A percentile compares a stretch with the other conserved stretches of the same genome.
These are phyloP conservation scores for Drosophila setifemur DNA, from an alignment of 1,140 invertebrate species.

Conservation along the genomic window DNA sequence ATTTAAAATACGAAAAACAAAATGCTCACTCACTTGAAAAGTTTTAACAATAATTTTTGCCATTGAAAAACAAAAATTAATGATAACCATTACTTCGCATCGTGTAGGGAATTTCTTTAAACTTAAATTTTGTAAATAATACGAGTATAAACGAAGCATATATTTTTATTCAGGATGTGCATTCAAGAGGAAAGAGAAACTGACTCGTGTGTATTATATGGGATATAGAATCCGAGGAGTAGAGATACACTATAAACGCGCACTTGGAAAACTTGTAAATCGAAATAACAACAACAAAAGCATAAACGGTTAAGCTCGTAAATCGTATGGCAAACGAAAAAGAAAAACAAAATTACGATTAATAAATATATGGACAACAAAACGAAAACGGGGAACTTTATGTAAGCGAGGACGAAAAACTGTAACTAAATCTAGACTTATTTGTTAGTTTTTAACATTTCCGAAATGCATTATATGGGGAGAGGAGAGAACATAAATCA, in stretches of 20 bases:
- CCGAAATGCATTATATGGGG: conserved; percentile 51
- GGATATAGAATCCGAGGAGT: conserved; percentile 28
- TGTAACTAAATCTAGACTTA: conserved; percentile 80
- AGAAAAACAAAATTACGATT: conserved; percentile 29
- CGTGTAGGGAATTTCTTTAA: conserved; percentile 73
- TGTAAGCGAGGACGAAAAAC: conserved; percentile 69
- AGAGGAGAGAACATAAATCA: not conserved
- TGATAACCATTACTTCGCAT: conserved; percentile 51
- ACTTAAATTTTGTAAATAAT: conserved; percentile 63
- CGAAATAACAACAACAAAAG: conserved; percentile 52
- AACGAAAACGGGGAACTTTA: conserved; percentile 25
- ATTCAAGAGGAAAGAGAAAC: conserved; percentile 38
- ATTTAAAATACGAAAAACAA: conserved; percentile 19
- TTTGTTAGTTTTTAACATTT: conserved; percentile 77
- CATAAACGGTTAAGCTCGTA: conserved; percentile 55
- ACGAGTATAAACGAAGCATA: conserved; percentile 44
- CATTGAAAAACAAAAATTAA: conserved; percentile 29
- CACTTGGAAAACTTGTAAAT: conserved; percentile 69
- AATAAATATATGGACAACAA: conserved; percentile 36
- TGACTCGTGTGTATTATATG: conserved; percentile 67
- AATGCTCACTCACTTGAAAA: conserved; percentile 82
- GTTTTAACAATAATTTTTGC: conserved; percentile 72
- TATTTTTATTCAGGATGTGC: conserved; percentile 73
- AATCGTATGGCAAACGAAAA: conserved; percentile 49
- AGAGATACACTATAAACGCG: conserved; percentile 45